Evolutionary conservation across 2,113 vertebrate species (phyloP).

Genomic region (human (Homo sapiens)): DNA sequence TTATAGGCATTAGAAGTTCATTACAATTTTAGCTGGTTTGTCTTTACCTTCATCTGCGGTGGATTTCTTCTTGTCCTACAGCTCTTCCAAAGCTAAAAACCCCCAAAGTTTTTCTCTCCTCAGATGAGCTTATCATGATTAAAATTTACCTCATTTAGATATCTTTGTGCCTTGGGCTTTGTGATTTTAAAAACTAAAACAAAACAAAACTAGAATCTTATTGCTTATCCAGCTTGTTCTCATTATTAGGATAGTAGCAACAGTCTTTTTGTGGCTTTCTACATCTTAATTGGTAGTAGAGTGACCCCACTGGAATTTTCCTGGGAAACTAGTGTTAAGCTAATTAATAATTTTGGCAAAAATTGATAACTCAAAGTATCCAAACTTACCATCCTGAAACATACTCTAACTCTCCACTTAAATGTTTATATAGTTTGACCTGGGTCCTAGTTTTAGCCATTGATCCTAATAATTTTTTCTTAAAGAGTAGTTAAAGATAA

Average conservation of each 20-base stretch:
- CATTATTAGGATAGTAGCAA: not conserved
- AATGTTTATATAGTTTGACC: not conserved
- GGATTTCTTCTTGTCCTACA: not conserved
- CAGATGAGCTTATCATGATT: not conserved
- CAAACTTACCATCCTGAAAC: not conserved
- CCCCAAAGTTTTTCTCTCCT: not conserved
- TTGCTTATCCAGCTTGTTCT: not conserved
- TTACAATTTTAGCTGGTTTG: not conserved
- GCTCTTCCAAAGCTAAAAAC: not conserved
- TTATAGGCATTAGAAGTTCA: not conserved
- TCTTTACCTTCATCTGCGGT: not conserved
- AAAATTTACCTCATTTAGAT: not conserved
- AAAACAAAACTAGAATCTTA: not conserved
- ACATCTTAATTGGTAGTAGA: not conserved
- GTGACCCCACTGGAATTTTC: not conserved
- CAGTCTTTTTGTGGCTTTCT: not conserved
- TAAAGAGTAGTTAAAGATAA: not conserved
- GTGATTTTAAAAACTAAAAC: not conserved
- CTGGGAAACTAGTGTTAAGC: not conserved
- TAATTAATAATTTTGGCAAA: slow-evolving; percentile 45
- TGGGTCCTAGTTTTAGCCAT: not conserved
- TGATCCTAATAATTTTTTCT: not conserved
- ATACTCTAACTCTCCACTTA: not conserved
- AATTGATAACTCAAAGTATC: not conserved
- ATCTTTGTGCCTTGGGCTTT: not conserved